Percentiles rank a stretch among this genome's conserved stretches.
These are phyloP conservation scores for Drosophila dives DNA, from an alignment of 2,888 invertebrate species.

Conservation along the genomic window DNA sequence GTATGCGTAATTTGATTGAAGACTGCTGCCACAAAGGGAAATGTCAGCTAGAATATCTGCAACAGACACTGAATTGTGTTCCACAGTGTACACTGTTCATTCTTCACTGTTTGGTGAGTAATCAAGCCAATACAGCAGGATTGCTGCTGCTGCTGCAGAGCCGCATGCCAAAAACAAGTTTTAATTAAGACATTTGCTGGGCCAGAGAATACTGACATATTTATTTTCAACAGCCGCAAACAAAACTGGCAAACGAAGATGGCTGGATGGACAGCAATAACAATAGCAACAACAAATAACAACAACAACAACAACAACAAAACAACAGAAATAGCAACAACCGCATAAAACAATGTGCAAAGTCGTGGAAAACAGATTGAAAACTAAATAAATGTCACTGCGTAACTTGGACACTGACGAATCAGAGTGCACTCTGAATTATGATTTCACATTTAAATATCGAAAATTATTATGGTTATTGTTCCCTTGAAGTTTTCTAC, in stretches of 20 bases:
- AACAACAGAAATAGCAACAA: not conserved
- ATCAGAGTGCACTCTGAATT: not conserved
- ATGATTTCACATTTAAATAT: conserved; percentile 3
- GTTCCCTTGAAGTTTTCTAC: not conserved
- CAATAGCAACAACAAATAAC: conserved; percentile 9
- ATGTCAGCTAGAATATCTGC: conserved; percentile 39
- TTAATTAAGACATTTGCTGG: conserved; percentile 74
- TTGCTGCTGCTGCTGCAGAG: conserved; percentile 39
- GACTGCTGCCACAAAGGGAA: conserved; percentile 35
- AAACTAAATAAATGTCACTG: conserved; percentile 66
- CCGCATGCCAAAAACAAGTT: conserved; percentile 60
- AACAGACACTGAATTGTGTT: conserved; percentile 38
- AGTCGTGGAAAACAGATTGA: conserved; percentile 55
- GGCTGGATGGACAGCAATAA: conserved; percentile 44
- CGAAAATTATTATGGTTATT: not conserved
- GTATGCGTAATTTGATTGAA: conserved; percentile 52
- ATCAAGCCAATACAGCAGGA: conserved; percentile 8
- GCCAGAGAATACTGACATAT: conserved; percentile 63
- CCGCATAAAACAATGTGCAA: conserved; percentile 45
- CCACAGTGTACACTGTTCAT: conserved; percentile 11
- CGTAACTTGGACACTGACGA: conserved; percentile 37
- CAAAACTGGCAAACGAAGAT: conserved; percentile 58
- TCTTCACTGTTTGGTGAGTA: not conserved
- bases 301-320: too few species aligned
- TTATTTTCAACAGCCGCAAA: conserved; percentile 66